Base-by-base conservation (phyloP, 2,888 invertebrate genomes). In the Ligdia adustata region DNA sequence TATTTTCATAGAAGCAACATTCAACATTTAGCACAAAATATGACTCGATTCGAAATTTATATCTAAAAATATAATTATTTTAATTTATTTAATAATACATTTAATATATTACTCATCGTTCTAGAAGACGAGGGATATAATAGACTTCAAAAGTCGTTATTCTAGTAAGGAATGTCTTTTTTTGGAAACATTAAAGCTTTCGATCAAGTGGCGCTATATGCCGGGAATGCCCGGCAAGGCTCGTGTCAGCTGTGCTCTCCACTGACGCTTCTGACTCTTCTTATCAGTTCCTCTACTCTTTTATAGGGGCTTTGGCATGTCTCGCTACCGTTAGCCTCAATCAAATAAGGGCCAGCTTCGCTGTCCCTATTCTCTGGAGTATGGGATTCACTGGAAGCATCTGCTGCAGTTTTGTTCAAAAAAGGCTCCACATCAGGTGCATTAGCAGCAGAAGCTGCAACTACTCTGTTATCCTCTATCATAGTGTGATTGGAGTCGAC, bases 201-300 rank as follows among this genome's bases (percentile, higher is more conserved):
- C 28, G 42, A 31, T 62, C 50, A 57, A 34, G 48, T 48, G 42
- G 81, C 73, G 64, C 77, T 75, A 61, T 75, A 80, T 6, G 76
- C 87, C 87, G 88, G 81, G 57, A 62, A 67, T 1, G 66, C 72
- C 79, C 87, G 88, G 85, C 79, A 66, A n/a, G 80, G 64, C 60
- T 88, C 86, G 39, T 82, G 90, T 90, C 90, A 90, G 86, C 89
- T 90, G 53, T 82, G 75, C n/a, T 87, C 87, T 0, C 76, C 76
- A 28, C 78, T 81, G 11, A 75, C 87, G 41, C 84, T 88, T 32
- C 83, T 79, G 4, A 89, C 89, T 50, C 88, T 71, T 12, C 89
- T 67, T 9, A 90, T 80, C 42, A 90, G 64, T 49, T 87, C 85
- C 55, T 89, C 90, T 0, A 90, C 87, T 44, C 76, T 77, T 60